Conservation (phyloP, 2,113 vertebrate genomes). For the Lagenorhynchus albirostris region DNA sequence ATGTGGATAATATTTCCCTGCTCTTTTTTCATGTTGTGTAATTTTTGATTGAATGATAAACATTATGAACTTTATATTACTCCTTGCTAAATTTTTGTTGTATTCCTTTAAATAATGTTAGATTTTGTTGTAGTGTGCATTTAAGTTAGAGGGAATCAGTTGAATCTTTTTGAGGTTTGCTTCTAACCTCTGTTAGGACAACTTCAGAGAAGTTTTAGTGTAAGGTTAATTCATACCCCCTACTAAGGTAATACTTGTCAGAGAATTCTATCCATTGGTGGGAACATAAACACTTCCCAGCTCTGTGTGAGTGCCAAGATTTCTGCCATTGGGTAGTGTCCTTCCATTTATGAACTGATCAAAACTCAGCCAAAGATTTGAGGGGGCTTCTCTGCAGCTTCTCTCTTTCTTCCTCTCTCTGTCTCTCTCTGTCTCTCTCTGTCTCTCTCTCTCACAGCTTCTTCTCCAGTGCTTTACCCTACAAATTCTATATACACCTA, state of each 20-base stretch:
- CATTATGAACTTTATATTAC: neutral
- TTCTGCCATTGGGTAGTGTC: neutral
- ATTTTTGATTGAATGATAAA: neutral
- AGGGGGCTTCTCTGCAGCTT: neutral
- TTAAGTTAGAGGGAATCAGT: neutral
- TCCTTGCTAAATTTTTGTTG: neutral
- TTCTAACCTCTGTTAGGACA: neutral
- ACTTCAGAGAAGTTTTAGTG: neutral
- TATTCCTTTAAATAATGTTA: neutral
- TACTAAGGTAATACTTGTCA: neutral
- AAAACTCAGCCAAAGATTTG: neutral
- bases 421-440: neutral
- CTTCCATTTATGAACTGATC: neutral
- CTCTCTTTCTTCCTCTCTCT: neutral
- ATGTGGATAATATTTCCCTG: neutral
- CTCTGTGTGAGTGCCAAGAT: neutral
- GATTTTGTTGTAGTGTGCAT: neutral
- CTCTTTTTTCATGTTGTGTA: neutral
- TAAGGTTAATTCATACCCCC: neutral
- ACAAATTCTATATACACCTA: neutral
- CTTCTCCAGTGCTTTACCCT: neutral
- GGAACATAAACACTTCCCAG: neutral
- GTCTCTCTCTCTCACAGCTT: no score
- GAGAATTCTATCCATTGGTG: neutral
- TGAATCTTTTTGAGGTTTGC: neutral